Conservation (phyloP, 2,113 vertebrate species). For the Prietella phreatophila region DNA sequence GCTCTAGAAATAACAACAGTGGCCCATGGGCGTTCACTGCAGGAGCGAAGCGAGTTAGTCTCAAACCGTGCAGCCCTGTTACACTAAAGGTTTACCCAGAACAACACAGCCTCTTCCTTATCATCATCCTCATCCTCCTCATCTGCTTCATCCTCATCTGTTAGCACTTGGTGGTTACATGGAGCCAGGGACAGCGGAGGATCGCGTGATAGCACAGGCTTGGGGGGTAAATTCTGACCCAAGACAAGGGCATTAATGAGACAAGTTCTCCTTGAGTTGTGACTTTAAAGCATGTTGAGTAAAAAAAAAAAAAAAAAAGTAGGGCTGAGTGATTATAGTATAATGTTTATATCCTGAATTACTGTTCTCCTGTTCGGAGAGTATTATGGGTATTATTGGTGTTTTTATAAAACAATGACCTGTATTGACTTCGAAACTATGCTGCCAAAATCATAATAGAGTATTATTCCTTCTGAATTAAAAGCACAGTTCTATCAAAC, state of each 20-base stretch:
- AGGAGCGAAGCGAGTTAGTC: slow-evolving; percentile 37
- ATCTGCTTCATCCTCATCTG: slow-evolving; percentile 46
- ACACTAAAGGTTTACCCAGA: slow-evolving; percentile 69
- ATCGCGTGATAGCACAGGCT: slow-evolving; percentile 24
- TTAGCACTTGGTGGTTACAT: background rate
- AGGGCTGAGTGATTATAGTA: background rate
- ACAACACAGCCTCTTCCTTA: slow-evolving; percentile 63
- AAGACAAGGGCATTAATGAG: slow-evolving; percentile 29
- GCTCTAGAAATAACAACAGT: background rate
- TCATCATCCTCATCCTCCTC: slow-evolving; percentile 53
- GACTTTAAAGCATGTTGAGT: background rate
- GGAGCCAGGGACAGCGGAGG: background rate
- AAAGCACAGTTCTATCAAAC: background rate
- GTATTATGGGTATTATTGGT: background rate
- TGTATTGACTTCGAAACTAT: background rate
- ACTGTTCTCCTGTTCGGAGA: background rate
- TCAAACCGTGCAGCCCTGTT: slow-evolving; percentile 54
- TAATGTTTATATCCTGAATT: background rate
- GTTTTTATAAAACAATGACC: background rate
- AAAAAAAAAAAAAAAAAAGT: background rate
- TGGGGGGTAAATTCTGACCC: slow-evolving; percentile 51
- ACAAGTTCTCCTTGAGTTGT: background rate
- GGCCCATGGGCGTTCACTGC: background rate
- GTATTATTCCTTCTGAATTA: background rate
- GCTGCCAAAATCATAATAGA: background rate